Percentiles rank a stretch among this genome's conserved stretches.
Conservation (phyloP, 2,797 vertebrate genomes). For the Cichlasoma orientale region DNA sequence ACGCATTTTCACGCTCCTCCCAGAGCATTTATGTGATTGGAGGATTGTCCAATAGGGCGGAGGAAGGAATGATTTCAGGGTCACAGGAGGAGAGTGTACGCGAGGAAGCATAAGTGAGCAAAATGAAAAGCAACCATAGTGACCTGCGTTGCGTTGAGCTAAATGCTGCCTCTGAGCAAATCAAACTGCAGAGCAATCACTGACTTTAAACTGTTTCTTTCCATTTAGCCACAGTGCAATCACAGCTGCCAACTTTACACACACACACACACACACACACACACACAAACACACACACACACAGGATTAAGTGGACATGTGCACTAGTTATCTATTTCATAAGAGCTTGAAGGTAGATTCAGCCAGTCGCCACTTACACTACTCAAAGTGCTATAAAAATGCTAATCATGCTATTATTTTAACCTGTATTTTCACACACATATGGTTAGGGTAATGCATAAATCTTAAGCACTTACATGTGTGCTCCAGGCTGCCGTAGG, state of each 20-base stretch:
- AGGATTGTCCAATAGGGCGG: not conserved
- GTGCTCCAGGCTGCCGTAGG: slow-evolving; percentile 88
- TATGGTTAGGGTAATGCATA: not conserved
- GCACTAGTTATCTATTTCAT: not conserved
- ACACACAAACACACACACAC: too few species aligned
- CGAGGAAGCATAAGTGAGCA: not conserved
- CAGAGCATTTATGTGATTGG: slow-evolving; percentile 1
- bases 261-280: not conserved
- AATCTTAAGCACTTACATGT: slow-evolving; percentile 82
- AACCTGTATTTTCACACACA: not conserved
- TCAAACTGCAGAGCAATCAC: not conserved
- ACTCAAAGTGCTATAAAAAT: not conserved
- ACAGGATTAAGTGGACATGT: not conserved
- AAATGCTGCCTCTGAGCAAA: slow-evolving; percentile 5
- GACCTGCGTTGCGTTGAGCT: not conserved
- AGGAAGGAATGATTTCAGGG: not conserved
- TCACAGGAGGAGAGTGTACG: not conserved
- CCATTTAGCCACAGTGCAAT: slow-evolving; percentile 1
- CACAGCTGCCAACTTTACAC: not conserved
- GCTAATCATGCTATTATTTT: slow-evolving; percentile 4
- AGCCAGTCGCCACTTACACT: not conserved
- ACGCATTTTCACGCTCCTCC: not conserved
- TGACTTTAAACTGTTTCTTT: not conserved
- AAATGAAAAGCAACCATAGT: not conserved
- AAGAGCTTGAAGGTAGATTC: not conserved